Base-by-base conservation (phyloP, 2,113 vertebrate genomes). In the Peromyscus californicus region DNA sequence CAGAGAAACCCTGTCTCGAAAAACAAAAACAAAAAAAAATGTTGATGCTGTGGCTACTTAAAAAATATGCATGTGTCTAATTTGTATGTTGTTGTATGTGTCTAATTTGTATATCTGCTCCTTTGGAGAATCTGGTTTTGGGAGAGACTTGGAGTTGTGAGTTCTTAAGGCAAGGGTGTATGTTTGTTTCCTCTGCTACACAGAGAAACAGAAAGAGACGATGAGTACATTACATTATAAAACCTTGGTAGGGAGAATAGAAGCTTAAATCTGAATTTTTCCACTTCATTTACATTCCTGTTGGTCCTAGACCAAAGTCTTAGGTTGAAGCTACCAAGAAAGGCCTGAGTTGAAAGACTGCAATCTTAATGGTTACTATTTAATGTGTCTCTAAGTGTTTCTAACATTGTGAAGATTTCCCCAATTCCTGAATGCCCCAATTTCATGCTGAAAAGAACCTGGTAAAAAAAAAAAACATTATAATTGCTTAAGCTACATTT, bases 401-500 rank as follows among this genome's bases (percentile, higher is more conserved):
- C 65, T 39, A 54, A 70, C 74, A 57, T 83, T 67, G 2, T 86
- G 57, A 80, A 51, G 51, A 79, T 36, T 93, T 87, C 42, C 48
- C 61, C 51, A 90, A 42, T 95, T 96, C 51, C 78, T 90, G 74
- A 93, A 84, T 84, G 72, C 79, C 91, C 79, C 69, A 95, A 42
- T 31, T 93, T 96, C 79, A 91, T 93, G 75, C 67, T 90, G 80
- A 95, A 96, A 96, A 89, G 74, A 91, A 91, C 74, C 85, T 76
- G 67, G 59, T 90, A 65, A 74, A 69, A 91, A 67, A 74, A 48
- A 48, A 48, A 48, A 91, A 74, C 59, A 91, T 45, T 79, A 83
- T 84, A 96, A 97, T 61, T 95, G 65, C 95, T 96, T 84, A 91
- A 97, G 93, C 79, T 97, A 87, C 94, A 94, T 93, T 97, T 98